phyloP scores from a whole-genome alignment of 2,797 vertebrate species.

The Cryptoprocta ferox region DNA sequence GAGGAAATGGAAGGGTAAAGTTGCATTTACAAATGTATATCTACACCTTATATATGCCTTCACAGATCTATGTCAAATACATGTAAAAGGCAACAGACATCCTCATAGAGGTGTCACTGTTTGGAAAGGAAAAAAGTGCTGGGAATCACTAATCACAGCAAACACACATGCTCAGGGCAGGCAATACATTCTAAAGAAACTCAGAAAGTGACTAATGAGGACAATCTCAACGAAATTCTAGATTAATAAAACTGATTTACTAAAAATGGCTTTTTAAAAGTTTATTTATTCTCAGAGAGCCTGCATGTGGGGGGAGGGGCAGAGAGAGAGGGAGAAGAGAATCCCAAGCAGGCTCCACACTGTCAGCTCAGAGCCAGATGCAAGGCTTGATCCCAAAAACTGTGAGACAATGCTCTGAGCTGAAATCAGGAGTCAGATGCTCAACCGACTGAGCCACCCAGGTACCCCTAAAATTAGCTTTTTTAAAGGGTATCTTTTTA shows the following conservation, averaged over 20 bases:
- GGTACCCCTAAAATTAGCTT: not conserved
- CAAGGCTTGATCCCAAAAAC: too few relatives aligned
- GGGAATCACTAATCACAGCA: not conserved
- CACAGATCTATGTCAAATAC: constrained; percentile 6
- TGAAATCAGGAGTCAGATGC: too few relatives aligned
- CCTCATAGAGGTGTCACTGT: not conserved
- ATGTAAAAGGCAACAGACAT: not conserved
- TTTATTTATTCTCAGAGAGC: too few relatives aligned
- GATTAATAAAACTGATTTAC: not conserved
- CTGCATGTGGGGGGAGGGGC: too few relatives aligned
- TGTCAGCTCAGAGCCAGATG: too few relatives aligned
- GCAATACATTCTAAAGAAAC: not conserved
- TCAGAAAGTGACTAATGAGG: not conserved
- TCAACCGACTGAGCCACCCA: too few relatives aligned
- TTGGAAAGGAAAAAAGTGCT: not conserved
- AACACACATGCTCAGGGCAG: not conserved
- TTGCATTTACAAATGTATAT: not conserved
- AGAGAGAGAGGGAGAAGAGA: too few relatives aligned
- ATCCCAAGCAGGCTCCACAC: too few relatives aligned
- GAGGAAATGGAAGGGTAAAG: not conserved
- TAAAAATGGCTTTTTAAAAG: not conserved
- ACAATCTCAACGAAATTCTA: not conserved
- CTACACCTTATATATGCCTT: not conserved
- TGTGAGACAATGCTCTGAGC: too few relatives aligned
- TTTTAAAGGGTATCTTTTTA: not conserved